Evolutionary conservation across 2,888 invertebrate genomes (phyloP).

Genomic region (Rhopalosiphum nymphaeae): DNA sequence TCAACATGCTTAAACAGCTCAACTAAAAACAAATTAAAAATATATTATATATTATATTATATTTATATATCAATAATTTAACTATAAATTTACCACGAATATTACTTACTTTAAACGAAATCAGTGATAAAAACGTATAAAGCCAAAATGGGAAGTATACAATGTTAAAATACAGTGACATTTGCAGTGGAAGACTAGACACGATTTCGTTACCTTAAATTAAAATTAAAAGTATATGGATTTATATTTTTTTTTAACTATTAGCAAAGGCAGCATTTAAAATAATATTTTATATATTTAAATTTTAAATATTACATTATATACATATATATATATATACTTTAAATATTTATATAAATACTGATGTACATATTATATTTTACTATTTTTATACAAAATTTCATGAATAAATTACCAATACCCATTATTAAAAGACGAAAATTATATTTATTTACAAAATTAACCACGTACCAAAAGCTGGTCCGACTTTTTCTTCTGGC

Average conservation of each 20-base stretch:
- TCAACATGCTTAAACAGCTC: constrained; percentile 76
- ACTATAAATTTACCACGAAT: not conserved
- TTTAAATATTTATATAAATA: no score
- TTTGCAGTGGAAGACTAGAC: constrained; percentile 83
- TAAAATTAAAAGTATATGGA: constrained; percentile 12
- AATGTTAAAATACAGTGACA: constrained; percentile 86
- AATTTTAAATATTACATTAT: no score
- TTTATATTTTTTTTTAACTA: not conserved
- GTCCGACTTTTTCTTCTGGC: constrained; percentile 16
- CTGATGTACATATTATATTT: not conserved
- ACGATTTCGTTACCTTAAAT: constrained; percentile 74
- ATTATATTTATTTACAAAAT: not conserved
- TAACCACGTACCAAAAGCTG: constrained; percentile 33
- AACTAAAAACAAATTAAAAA: constrained; percentile 75
- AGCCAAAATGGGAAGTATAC: constrained; percentile 83
- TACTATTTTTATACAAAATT: not conserved
- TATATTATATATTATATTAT: not conserved
- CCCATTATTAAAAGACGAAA: not conserved
- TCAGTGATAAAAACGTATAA: constrained; percentile 74
- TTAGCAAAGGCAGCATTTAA: not conserved
- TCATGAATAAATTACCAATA: not conserved
- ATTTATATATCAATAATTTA: not conserved
- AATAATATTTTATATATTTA: not conserved
- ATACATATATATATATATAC: no score
- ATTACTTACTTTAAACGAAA: constrained; percentile 78